Evolutionary conservation across 2,888 invertebrate genomes (phyloP).

Genomic region (Teleogryllus oceanicus): DNA sequence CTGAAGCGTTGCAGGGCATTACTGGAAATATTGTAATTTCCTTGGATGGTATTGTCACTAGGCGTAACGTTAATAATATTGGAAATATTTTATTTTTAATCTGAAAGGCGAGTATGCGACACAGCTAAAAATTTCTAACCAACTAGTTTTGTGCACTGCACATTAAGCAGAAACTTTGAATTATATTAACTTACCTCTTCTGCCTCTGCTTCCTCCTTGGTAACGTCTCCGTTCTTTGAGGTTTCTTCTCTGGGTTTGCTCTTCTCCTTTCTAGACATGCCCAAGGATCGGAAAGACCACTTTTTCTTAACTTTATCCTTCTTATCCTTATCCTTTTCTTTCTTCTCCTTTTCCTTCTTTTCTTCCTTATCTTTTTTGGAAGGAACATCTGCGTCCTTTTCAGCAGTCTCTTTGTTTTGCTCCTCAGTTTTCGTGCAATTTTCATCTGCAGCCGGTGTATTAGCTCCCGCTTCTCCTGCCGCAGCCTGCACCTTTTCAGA

Average conservation of each 20-base stretch:
- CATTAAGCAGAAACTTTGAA: not conserved
- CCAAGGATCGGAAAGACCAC: conserved; percentile 84
- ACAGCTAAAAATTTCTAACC: too few relatives aligned
- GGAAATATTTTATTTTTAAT: too few relatives aligned
- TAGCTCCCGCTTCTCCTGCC: conserved; percentile 34
- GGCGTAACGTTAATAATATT: too few relatives aligned
- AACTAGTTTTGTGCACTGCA: too few relatives aligned
- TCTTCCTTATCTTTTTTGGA: conserved; percentile 35
- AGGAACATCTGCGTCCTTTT: not conserved
- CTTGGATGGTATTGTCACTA: too few relatives aligned
- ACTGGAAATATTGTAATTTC: too few relatives aligned
- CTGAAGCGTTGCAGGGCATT: too few relatives aligned
- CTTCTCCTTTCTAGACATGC: conserved; percentile 84
- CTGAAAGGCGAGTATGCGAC: too few relatives aligned
- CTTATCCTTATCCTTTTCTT: conserved; percentile 44
- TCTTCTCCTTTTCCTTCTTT: conserved; percentile 41
- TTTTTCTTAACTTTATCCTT: conserved; percentile 69
- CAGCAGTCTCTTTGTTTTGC: conserved; percentile 10
- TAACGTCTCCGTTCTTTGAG: conserved; percentile 56
- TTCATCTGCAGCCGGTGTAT: not conserved
- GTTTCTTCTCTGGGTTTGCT: conserved; percentile 72
- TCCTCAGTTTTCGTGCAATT: not conserved
- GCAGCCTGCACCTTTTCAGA: conserved; percentile 24
- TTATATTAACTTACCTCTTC: conserved; percentile 55
- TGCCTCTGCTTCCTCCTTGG: conserved; percentile 52